Base-by-base conservation (phyloP, 2,888 invertebrate species). In the Resseliella maxima region DNA sequence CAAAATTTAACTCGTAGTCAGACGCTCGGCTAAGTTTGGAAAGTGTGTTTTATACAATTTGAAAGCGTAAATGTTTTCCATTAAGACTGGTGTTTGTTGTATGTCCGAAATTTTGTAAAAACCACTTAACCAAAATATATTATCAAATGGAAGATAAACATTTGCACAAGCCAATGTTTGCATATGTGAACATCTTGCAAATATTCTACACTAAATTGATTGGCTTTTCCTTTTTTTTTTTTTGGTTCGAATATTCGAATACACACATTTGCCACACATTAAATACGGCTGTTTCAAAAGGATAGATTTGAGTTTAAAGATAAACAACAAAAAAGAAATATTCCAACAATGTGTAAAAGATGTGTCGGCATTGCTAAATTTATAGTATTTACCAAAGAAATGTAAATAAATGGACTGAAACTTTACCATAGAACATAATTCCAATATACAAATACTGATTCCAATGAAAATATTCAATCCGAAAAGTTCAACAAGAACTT, bases 371-470 rank as follows among this genome's bases (percentile, higher is more conserved):
- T 59, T 12, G 15, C 59, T 24, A 59, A 12, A 59, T 72, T 15
- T 35, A 27, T 72, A 15, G 72, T 72, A 31, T 72, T 72, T 72
- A 35, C 10, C 35, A n/a, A 72, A n/a, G 1, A 15, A 72, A 72
- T 12, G 72, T 31, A 72, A 72, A 72, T 72, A 72, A 31, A 72
- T 31, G 31, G 72, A 72, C 72, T n/a, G n/a, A 72, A 72, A 27
- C 15, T 72, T 72, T 72, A 15, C 2, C 31, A 10, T 24, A 18
- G 59, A 24, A 72, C 31, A 15, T 31, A 35, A 72, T 72, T 72
- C 72, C 12, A 72, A 72, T n/a, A 31, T 15, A 21, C 72, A 72
- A 72, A 72, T 72, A 31, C 8, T n/a, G 18, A 12, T 15, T 72
- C 1, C 35, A 50, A 15, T 15, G 72, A 72, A 35, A 72, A 31